These are phyloP conservation scores for Drymodes brunneopygia DNA, from an alignment of 2,113 vertebrate genomes.

Conservation along the genomic window DNA sequence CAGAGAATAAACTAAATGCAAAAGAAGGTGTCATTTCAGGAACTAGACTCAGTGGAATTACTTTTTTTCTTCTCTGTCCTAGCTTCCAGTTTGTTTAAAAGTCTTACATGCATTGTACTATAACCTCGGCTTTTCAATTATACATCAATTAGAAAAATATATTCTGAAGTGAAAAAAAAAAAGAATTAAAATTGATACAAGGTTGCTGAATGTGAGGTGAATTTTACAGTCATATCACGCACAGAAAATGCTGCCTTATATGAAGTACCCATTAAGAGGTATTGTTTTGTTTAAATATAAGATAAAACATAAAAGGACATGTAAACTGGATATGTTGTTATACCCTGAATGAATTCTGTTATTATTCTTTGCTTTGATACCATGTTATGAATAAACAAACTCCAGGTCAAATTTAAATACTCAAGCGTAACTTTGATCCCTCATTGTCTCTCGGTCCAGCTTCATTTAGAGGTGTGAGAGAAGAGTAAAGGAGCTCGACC, in stretches of 20 bases:
- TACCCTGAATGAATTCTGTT: neutral
- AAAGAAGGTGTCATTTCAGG: neutral
- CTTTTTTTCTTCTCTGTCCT: neutral
- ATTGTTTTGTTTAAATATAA: neutral
- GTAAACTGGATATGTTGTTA: neutral
- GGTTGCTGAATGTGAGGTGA: neutral
- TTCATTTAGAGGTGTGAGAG: neutral
- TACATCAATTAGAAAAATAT: neutral
- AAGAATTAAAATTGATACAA: neutral
- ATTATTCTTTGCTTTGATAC: neutral
- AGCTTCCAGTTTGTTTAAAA: neutral
- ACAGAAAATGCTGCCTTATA: neutral
- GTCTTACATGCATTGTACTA: neutral
- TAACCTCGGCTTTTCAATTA: neutral
- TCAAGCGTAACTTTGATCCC: neutral
- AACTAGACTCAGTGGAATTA: neutral
- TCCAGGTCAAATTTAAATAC: neutral
- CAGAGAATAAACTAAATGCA: neutral
- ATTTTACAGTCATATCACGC: neutral
- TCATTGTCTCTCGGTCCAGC: neutral
- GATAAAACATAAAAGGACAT: neutral
- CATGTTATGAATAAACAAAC: neutral
- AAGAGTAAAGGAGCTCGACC: neutral
- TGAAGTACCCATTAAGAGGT: neutral
- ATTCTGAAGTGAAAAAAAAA: neutral